Percentiles rank a stretch among this genome's conserved stretches.
Evolutionary conservation across 2,797 vertebrate species (phyloP).

Genomic region (Hoplostethus atlanticus): DNA sequence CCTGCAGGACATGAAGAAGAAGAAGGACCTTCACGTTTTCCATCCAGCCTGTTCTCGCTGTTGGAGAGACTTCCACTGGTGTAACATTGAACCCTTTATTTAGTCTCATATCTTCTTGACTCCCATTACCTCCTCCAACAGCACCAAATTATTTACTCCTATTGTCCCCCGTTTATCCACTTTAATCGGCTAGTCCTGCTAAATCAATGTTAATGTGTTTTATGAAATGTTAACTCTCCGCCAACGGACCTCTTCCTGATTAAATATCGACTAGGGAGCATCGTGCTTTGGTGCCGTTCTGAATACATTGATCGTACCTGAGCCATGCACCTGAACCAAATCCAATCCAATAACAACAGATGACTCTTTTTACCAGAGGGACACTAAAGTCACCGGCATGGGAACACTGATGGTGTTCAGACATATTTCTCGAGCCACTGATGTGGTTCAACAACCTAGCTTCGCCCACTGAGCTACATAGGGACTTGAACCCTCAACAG

Average conservation of each 20-base stretch:
- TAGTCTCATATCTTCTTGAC: background rate
- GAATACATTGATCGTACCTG: conserved; percentile 17
- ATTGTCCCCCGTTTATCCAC: conserved; percentile 44
- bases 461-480: too few species aligned
- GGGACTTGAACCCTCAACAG: too few species aligned
- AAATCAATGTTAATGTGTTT: conserved; percentile 75
- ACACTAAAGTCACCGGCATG: too few species aligned
- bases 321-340: conserved; percentile 33
- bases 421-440: background rate
- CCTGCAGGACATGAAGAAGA: too few species aligned
- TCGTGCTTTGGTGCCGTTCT: conserved; percentile 26
- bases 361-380: too few species aligned
- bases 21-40: too few species aligned
- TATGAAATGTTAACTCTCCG: conserved; percentile 71
- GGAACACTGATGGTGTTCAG: too few species aligned
- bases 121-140: conserved; percentile 43
- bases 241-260: conserved; percentile 61
- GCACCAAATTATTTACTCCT: conserved; percentile 48
- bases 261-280: conserved; percentile 72
- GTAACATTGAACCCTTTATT: too few species aligned
- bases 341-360: too few species aligned
- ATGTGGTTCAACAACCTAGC: too few species aligned
- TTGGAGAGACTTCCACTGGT: too few species aligned
- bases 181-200: conserved; percentile 55
- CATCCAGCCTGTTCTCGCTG: too few species aligned